Percentiles rank a stretch among this genome's conserved stretches.
Evolutionary conservation across 2,113 vertebrate species (phyloP).

Genomic region (Engystomops pustulosus): DNA sequence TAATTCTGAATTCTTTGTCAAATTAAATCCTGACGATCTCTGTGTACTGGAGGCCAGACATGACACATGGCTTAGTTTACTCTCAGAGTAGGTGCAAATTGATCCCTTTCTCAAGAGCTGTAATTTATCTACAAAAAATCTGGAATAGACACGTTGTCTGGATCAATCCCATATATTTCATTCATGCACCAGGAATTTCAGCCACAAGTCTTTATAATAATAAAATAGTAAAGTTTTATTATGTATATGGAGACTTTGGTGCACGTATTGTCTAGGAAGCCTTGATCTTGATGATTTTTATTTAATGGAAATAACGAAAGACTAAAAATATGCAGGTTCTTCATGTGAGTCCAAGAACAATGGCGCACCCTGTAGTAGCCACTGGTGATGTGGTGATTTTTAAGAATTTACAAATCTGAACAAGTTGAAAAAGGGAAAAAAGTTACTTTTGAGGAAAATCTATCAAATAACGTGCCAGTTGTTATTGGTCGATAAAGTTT

Average conservation of each 20-base stretch:
- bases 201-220: not conserved
- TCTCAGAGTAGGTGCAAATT: constrained; percentile 29
- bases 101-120: constrained; percentile 29
- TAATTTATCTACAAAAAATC: constrained; percentile 9
- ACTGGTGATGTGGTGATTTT: no score
- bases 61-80: constrained; percentile 51
- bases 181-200: constrained; percentile 1
- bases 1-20: constrained; percentile 16
- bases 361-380: no score
- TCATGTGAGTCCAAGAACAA: no score
- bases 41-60: constrained; percentile 22
- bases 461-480: no score
- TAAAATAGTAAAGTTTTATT: not conserved
- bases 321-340: no score
- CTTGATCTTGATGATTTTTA: no score
- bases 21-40: constrained; percentile 29
- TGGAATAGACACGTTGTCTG: not conserved
- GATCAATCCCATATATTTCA: constrained; percentile 13
- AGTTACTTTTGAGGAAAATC: no score
- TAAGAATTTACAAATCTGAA: no score
- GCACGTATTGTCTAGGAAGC: no score
- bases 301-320: no score
- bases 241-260: not conserved
- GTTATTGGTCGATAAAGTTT: no score
- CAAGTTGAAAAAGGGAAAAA: no score